phyloP scores from a whole-genome alignment of 2,797 vertebrate genomes.

The Distichodus sexfasciatus region DNA sequence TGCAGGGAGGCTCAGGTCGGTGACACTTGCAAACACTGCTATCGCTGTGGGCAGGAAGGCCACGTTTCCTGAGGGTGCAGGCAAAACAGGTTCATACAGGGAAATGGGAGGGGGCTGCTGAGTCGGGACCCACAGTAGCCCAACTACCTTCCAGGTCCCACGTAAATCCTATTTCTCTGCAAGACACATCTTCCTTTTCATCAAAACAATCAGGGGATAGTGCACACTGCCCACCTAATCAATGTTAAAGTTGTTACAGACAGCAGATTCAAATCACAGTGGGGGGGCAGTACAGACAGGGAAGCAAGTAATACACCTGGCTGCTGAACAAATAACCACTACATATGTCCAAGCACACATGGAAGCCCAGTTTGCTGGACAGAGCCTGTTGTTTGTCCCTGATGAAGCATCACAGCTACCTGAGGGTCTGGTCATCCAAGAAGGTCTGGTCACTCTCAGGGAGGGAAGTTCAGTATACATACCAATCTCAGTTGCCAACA shows the following conservation, averaged over 20 bases:
- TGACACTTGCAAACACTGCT: slow-evolving; percentile 22
- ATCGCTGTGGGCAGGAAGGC: slow-evolving; percentile 4
- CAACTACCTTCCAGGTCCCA: neutral
- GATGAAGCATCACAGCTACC: neutral
- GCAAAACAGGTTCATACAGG: neutral
- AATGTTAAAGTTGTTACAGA: no score
- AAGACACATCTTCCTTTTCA: neutral
- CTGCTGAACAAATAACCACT: slow-evolving; percentile 9
- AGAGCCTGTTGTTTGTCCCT: slow-evolving; percentile 26
- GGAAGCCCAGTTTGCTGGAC: no score
- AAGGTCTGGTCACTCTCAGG: slow-evolving; percentile 6
- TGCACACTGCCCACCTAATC: no score
- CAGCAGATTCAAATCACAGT: neutral
- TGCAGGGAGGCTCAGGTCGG: neutral
- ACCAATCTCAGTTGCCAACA: slow-evolving; percentile 1
- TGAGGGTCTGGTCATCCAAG: neutral
- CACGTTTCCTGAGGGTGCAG: slow-evolving; percentile 17
- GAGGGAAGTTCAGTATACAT: neutral
- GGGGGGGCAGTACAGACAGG: slow-evolving; percentile 9
- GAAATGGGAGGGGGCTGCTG: slow-evolving; percentile 28
- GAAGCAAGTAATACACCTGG: neutral
- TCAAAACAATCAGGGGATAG: no score
- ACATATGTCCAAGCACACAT: slow-evolving; percentile 2
- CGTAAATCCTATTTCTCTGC: neutral
- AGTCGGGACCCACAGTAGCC: slow-evolving; percentile 31